Percentiles rank a stretch among this genome's conserved stretches.
Evolutionary conservation across 2,888 invertebrate genomes (phyloP).

Genomic region (Phytoseiulus persimilis): DNA sequence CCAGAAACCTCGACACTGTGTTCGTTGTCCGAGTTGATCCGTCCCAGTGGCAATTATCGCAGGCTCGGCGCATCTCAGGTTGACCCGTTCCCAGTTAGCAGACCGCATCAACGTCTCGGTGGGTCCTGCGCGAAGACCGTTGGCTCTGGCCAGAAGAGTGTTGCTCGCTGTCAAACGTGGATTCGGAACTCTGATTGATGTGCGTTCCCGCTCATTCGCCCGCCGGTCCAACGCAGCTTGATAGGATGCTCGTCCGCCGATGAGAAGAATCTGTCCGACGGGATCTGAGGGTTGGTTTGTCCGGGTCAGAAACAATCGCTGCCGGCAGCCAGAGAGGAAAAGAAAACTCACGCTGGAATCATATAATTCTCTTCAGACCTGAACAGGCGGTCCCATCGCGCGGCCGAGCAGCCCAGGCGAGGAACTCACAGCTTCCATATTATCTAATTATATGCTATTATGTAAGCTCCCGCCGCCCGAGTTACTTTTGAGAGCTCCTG

Average conservation of each 20-base stretch:
- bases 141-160: neutral
- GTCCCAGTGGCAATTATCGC: too few species aligned
- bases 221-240: neutral
- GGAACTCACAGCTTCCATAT: neutral
- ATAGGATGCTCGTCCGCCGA: neutral
- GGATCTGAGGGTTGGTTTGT: too few species aligned
- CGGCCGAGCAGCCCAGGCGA: neutral
- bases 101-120: neutral
- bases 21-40: too few species aligned
- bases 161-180: neutral
- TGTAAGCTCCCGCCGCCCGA: neutral
- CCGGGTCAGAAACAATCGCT: too few species aligned
- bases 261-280: neutral
- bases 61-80: too few species aligned
- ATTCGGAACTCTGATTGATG: neutral
- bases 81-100: neutral
- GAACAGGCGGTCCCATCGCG: neutral
- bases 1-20: too few species aligned
- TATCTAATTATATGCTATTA: neutral
- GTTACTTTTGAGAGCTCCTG: neutral
- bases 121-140: neutral
- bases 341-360: neutral
- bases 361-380: neutral
- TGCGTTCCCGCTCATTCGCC: neutral
- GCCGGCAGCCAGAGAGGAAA: neutral